Conservation (phyloP, 1,140 invertebrate species). For the Apis florea region DNA sequence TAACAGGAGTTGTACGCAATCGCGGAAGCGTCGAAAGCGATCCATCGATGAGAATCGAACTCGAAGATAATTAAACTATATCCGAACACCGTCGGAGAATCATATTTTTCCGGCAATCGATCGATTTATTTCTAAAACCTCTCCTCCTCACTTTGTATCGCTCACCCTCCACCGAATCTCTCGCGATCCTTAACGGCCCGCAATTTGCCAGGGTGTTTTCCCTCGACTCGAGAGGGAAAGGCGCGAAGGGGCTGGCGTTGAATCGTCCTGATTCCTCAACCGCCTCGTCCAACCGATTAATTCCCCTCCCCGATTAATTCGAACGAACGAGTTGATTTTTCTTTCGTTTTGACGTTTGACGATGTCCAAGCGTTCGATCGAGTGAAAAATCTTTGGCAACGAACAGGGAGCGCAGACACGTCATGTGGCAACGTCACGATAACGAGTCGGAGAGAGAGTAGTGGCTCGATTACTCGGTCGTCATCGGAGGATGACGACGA, state of each 20-base stretch:
- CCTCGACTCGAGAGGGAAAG: slow-evolving; percentile 17
- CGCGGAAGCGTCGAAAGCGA: too few species aligned
- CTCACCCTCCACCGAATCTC: slow-evolving; percentile 40
- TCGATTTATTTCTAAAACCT: not conserved
- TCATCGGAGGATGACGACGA: slow-evolving; percentile 45
- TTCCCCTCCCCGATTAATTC: too few species aligned
- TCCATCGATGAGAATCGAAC: too few species aligned
- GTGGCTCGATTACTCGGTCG: slow-evolving; percentile 32
- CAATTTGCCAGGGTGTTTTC: slow-evolving; percentile 70
- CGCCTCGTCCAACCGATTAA: not conserved
- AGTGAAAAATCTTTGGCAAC: not conserved
- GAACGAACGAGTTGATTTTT: not conserved
- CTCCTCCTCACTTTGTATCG: too few species aligned
- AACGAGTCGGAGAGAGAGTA: slow-evolving; percentile 26
- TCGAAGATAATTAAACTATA: too few species aligned
- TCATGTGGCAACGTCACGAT: slow-evolving; percentile 13
- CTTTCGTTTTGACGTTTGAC: not conserved
- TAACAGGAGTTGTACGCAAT: too few species aligned
- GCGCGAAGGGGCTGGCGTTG: slow-evolving; percentile 27
- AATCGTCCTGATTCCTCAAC: slow-evolving; percentile 29
- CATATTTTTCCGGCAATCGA: too few species aligned
- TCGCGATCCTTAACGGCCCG: slow-evolving; percentile 69
- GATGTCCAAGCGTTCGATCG: not conserved
- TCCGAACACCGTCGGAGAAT: too few species aligned
- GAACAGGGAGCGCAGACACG: not conserved